A percentile compares a stretch with the other conserved stretches of the same genome.
These are phyloP conservation scores for Pseudomyrmex gracilis DNA, from an alignment of 1,140 invertebrate genomes.

Conservation along the genomic window DNA sequence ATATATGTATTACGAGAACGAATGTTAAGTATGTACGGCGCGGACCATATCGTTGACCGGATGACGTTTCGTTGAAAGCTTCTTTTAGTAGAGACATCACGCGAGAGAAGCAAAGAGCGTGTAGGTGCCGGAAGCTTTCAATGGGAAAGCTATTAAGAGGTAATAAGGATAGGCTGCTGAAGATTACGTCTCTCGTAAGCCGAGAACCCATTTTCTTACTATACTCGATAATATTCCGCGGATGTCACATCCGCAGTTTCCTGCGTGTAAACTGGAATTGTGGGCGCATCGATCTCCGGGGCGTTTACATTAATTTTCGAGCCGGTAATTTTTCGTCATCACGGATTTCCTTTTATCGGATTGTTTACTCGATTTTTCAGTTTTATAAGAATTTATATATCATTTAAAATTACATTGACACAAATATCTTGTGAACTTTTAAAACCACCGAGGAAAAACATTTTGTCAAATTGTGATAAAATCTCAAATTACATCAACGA, in stretches of 20 bases:
- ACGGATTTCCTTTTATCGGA: neutral
- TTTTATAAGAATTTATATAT: neutral
- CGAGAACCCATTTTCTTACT: constrained; percentile 40
- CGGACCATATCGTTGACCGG: constrained; percentile 56
- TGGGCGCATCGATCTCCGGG: neutral
- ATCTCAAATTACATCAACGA: neutral
- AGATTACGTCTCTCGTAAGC: constrained; percentile 49
- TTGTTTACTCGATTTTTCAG: neutral
- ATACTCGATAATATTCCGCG: constrained; percentile 40
- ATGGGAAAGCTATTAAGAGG: constrained; percentile 34
- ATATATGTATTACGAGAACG: constrained; percentile 31
- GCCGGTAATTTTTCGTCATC: neutral
- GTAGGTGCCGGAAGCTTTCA: constrained; percentile 60
- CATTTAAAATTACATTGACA: neutral
- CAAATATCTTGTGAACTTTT: constrained; percentile 4
- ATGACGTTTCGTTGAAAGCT: constrained; percentile 61
- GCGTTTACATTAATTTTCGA: neutral
- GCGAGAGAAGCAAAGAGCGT: constrained; percentile 18
- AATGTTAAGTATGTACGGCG: constrained; percentile 31
- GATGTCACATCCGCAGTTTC: constrained; percentile 4
- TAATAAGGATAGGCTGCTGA: constrained; percentile 46
- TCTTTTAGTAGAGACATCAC: constrained; percentile 52
- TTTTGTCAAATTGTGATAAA: neutral
- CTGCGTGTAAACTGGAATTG: constrained; percentile 19
- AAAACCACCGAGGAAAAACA: neutral